Evolutionary conservation across 2,888 invertebrate species (phyloP).

Genomic region (Tenthredo scrophulariae): DNA sequence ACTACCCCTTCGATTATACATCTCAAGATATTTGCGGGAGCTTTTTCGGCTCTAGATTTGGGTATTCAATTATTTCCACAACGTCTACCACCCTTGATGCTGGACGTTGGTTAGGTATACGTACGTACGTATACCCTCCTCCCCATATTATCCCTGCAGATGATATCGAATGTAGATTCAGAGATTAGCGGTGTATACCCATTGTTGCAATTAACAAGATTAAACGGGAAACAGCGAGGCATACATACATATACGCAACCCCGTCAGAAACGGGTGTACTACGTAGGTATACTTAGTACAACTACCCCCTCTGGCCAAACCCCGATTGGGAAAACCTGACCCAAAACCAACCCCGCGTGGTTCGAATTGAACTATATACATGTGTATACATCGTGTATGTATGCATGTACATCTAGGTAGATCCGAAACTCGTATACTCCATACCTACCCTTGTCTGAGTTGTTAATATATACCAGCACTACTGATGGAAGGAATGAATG

Average conservation of each 20-base stretch:
- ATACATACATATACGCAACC: neutral
- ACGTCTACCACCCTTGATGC: neutral
- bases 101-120: neutral
- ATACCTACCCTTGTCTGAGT: constrained; percentile 2
- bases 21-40: too few relatives aligned
- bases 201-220: constrained; percentile 53
- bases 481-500: neutral
- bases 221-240: constrained; percentile 48
- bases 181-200: constrained; percentile 53
- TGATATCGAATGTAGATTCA: constrained; percentile 49
- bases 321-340: constrained; percentile 7
- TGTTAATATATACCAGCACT: neutral
- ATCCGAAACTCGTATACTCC: neutral
- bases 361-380: constrained; percentile 21
- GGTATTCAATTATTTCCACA: neutral
- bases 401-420: neutral
- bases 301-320: neutral
- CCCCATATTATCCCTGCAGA: neutral
- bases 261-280: neutral
- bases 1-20: too few relatives aligned
- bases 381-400: neutral
- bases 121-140: neutral
- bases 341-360: neutral
- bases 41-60: neutral
- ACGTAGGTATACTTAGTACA: neutral